These are phyloP conservation scores for Bos indicus DNA, from an alignment of 2,113 vertebrate genomes.

Conservation along the genomic window DNA sequence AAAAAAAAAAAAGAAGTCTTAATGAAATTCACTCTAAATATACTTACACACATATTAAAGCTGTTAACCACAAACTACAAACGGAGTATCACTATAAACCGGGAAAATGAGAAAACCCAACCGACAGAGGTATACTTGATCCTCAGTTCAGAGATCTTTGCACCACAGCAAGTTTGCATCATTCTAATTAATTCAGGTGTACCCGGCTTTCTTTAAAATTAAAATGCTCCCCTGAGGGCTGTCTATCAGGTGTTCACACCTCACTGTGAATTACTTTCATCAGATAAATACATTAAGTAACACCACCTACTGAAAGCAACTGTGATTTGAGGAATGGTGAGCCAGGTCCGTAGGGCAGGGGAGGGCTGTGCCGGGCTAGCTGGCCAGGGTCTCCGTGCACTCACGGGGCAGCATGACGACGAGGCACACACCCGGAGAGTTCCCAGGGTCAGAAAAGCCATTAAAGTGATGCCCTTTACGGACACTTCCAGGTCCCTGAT, in stretches of 20 bases:
- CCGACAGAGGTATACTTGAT: not conserved
- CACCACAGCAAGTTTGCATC: not conserved
- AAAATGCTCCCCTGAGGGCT: not conserved
- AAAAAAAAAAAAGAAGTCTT: not conserved
- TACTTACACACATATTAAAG: not conserved
- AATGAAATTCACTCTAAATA: conserved; percentile 4
- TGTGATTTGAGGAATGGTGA: not conserved
- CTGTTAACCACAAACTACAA: not conserved
- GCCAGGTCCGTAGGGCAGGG: not conserved
- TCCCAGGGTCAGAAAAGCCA: not conserved
- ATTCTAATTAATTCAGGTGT: not conserved
- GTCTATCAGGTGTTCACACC: not conserved
- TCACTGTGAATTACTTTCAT: conserved; percentile 15
- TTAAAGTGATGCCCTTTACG: not conserved
- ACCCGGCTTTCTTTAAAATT: conserved; percentile 31
- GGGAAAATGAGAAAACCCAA: not conserved
- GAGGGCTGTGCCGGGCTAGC: accelerated
- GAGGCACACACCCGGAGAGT: not conserved
- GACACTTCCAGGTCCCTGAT: not conserved
- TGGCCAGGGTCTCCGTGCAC: too few relatives aligned
- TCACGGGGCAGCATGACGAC: not conserved
- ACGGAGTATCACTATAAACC: not conserved
- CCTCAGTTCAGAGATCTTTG: not conserved
- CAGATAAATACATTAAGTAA: not conserved
- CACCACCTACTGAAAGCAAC: not conserved